Evolutionary conservation across 30 jellyfish, hydroid and myxozoan species (phyloP), one percentile per base, ranked within the genome.

Genomic region (Hydractinia echinata): DNA sequence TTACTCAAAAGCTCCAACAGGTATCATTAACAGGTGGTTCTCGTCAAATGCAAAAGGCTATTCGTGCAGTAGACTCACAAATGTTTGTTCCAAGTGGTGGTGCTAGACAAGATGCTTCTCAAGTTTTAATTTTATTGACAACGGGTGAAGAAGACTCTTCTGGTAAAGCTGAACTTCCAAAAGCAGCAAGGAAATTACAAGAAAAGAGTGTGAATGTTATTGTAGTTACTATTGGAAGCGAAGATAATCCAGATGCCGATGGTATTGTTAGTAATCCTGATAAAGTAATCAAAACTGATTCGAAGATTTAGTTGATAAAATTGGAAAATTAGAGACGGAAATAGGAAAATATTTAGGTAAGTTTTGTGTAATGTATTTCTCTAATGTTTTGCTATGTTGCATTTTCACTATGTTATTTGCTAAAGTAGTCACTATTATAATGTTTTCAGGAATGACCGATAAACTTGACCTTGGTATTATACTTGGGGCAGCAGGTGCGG

Each of bases 121-220:
- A 79, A 62, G 83, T 79, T 51, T 30, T 79, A 10, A 83, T 79
- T n/a, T 10, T 79, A 39, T 21, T 79, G 4, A 58, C 82, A 51
- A 62, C 82, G 39, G 86, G 86, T 20, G 15, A 44, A 73, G 76
- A 20, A 14, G 13, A 10, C 1, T 0, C 15, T 20, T 10, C 13
- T 73, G 4, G 52, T 10, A 76, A 10, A 18, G 89, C 81, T 4
- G 97, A 86, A 44, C 72, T 81, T 76, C 81, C 87, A n/a, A 55
- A 79, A 54, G 84, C 64, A 61, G 90, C 95, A 5, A 54, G 64
- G 16, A 85, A 71, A n/a, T 68, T 85, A 21, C 54, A 86, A 72
- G 55, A 83, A 55, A 66, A 64, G 55, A 95, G 96, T 19, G 90
- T 91, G 6, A 83, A 82, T 53, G 82, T 91, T 61, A 73, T 91